Base-by-base conservation (phyloP, 2,797 vertebrate species). In the Rachycentron canadum region DNA sequence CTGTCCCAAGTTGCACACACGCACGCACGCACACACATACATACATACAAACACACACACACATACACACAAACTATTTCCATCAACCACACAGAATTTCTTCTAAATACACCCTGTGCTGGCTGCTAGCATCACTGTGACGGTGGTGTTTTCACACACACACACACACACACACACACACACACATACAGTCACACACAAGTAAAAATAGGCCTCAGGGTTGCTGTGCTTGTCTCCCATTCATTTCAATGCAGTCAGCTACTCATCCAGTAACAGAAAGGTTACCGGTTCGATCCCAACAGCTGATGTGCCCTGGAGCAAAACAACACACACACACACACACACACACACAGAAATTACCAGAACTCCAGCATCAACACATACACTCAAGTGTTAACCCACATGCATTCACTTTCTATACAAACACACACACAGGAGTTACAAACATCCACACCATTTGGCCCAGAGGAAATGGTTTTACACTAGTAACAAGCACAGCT, bases 1-100 rank as follows among this genome's bases (percentile, higher is more conserved):
- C 91, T 93, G 91, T 85, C 81, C 74, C 67, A 26, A 59, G 75
- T 49, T 61, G 36, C 73, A 6, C 52, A 52, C 41, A 61, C 52
- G 34, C 58, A 64, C 19, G 32, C 34, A 53, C 40, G 43, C 47
- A 30, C 49, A 62, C 40, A 38, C 21, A 59, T 30, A 59, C 41
- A n/a, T n/a, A n/a, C n/a, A n/a, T n/a, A n/a, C n/a, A n/a, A n/a
- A 57, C 69, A 52, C 73, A 67, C 45, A 61, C 41, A 43, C 16
- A 43, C 38, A 40, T 13, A 41, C 40, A 41, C 40, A 41, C 40
- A 41, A 40, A 43, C 41, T 19, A 19, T 19, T 21, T 45, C 17
- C 41, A 45, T 19, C 17, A 55, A 25, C 71, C 62, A 50, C 53
- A 55, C 59, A 21, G 23, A 36, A 55, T 58, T 41, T 38, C 38